A percentile compares a stretch with the other conserved stretches of the same genome.
Conservation (phyloP, 2,113 vertebrate species). For the Hemiscyllium ocellatum region DNA sequence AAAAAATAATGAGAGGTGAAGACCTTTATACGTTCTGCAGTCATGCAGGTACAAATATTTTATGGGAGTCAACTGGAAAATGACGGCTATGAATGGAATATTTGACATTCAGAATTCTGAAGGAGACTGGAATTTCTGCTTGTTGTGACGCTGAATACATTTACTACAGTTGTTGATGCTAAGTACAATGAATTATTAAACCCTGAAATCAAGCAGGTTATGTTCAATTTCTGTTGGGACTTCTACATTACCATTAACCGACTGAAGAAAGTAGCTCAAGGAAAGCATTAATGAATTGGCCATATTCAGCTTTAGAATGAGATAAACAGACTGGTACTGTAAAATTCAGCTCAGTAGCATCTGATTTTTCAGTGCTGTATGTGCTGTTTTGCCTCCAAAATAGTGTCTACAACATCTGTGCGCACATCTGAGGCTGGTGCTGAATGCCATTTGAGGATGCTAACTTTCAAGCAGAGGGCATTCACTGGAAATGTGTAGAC, state of each 20-base stretch:
- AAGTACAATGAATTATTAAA: not conserved
- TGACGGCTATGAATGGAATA: not conserved
- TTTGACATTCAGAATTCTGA: not conserved
- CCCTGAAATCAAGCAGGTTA: not conserved
- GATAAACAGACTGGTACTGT: not conserved
- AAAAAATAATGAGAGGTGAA: not conserved
- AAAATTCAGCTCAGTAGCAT: not conserved
- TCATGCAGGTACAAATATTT: not conserved
- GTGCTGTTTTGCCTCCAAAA: not conserved
- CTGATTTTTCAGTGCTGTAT: not conserved
- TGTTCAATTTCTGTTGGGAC: not conserved
- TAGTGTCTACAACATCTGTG: not conserved
- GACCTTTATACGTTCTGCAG: not conserved
- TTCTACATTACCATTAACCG: not conserved
- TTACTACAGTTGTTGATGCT: not conserved
- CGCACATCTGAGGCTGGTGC: not conserved
- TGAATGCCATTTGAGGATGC: not conserved
- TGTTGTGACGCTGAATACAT: not conserved
- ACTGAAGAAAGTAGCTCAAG: not conserved
- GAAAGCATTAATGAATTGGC: not conserved
- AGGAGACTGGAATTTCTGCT: not conserved
- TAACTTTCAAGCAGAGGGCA: not conserved
- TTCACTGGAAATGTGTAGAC: not conserved
- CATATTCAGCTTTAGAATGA: not conserved
- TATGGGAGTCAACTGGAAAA: not conserved